Evolutionary conservation across 2,888 invertebrate genomes (phyloP), one percentile per base, ranked within the genome.

Genomic region (Trilocha varians): DNA sequence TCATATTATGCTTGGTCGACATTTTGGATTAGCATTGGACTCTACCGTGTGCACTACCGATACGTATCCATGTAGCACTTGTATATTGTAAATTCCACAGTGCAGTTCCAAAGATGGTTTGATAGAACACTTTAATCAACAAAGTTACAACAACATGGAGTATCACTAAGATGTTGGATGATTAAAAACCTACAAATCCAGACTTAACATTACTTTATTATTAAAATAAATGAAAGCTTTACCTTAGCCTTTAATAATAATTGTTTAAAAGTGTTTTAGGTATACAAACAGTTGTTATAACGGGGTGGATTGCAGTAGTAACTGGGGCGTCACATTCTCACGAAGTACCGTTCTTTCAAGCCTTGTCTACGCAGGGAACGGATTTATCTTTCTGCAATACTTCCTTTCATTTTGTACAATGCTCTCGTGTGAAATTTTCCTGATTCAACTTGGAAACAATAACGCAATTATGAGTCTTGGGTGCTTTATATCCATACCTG

Each of bases 301-400:
- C 62, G 56, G 70, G 66, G 65, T 57, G 58, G 58, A 52, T 54
- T 63, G 62, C 67, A 70, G 51, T 55, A 48, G 62, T 65, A 80
- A 79, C 60, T 78, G 52, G 80, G 78, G 76, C 82, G 68, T 74
- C 75, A 66, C 73, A 70, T 82, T 83, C 82, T 70, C 82, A 83
- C 74, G 65, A 67, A 65, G 66, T 66, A 60, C 70, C 63, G 65
- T 64, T 65, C 59, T 53, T 49, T 49, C 46, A 44, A 46, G 55
- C 52, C 46, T 68, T 73, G 68, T 72, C 71, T 73, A 66, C 63
- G 62, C 61, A 65, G 61, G 46, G 57, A 66, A 63, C 59, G 52
- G 65, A 70, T 64, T 67, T 71, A 70, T 71, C 64, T 70, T 66
- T 62, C 58, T 65, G 65, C 64, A 57, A 68, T 65, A 67, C 59